Conservation (phyloP, 2,797 vertebrate species). For the Nannoperca australis region DNA sequence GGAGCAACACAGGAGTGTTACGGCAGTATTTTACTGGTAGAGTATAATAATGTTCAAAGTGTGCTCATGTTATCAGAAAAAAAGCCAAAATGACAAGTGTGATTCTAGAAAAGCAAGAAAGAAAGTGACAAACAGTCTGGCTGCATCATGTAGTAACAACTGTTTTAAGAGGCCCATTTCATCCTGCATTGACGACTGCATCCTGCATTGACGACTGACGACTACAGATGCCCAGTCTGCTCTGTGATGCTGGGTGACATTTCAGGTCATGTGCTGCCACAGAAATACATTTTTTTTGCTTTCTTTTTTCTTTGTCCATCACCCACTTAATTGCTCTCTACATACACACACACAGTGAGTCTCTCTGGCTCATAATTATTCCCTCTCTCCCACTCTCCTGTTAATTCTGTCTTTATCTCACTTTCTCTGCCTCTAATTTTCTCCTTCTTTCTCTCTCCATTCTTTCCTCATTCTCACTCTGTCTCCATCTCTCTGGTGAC, state of each 20-base stretch:
- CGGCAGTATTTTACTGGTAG: background rate
- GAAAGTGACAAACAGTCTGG: background rate
- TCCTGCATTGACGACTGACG: too few species aligned
- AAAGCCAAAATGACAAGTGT: background rate
- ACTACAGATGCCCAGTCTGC: background rate
- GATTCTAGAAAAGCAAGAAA: background rate
- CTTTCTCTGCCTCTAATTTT: conserved; percentile 71
- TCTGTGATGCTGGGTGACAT: background rate
- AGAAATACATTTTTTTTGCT: background rate
- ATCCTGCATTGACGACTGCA: background rate
- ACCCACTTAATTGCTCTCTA: conserved; percentile 28
- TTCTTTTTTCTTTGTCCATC: conserved; percentile 32
- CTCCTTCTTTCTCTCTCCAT: conserved; percentile 60
- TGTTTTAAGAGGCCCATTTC: background rate
- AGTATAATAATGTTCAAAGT: background rate
- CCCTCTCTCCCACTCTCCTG: conserved; percentile 37
- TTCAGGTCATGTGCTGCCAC: conserved; percentile 16
- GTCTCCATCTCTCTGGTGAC: conserved; percentile 81
- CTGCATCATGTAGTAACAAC: background rate
- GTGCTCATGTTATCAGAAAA: background rate
- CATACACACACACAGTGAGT: conserved; percentile 22
- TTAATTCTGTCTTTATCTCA: conserved; percentile 72
- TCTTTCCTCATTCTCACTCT: conserved; percentile 43
- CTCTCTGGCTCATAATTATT: conserved; percentile 56
- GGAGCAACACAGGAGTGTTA: background rate